phyloP scores from a whole-genome alignment of 2,888 invertebrate species.

The Entomobrya proxima region DNA sequence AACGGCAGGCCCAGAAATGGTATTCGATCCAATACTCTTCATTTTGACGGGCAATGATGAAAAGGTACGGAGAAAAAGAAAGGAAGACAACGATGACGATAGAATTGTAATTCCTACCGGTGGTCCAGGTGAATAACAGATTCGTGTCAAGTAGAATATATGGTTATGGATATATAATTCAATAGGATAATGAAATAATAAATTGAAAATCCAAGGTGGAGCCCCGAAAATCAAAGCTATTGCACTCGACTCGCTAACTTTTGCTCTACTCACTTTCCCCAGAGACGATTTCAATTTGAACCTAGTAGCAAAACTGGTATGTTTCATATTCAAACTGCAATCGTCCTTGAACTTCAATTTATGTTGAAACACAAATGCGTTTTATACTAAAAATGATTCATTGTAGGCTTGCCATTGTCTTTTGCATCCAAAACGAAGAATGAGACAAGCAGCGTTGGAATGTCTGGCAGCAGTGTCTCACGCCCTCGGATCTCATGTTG shows the following conservation, averaged over 20 bases:
- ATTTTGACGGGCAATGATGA: conserved; percentile 71
- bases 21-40: conserved; percentile 70
- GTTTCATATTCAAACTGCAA: neutral
- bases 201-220: conserved; percentile 47
- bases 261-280: conserved; percentile 87
- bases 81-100: conserved; percentile 50
- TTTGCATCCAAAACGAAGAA: conserved; percentile 84
- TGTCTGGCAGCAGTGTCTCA: conserved; percentile 87
- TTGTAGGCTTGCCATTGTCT: conserved; percentile 78
- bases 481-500: conserved; percentile 81
- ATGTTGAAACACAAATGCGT: neutral
- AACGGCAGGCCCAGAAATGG: conserved; percentile 73
- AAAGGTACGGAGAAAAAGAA: conserved; percentile 45
- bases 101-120: conserved; percentile 59
- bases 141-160: no score
- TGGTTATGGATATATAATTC: neutral
- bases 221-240: conserved; percentile 72
- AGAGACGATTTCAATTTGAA: conserved; percentile 84
- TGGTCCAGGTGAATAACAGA: conserved; percentile 52
- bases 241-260: conserved; percentile 86
- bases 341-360: neutral
- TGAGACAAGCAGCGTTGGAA: conserved; percentile 87
- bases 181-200: neutral
- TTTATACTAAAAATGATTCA: neutral
- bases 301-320: conserved; percentile 77